Conservation (phyloP, 2,797 vertebrate genomes). For the Oryzias dopingdopingensis region DNA sequence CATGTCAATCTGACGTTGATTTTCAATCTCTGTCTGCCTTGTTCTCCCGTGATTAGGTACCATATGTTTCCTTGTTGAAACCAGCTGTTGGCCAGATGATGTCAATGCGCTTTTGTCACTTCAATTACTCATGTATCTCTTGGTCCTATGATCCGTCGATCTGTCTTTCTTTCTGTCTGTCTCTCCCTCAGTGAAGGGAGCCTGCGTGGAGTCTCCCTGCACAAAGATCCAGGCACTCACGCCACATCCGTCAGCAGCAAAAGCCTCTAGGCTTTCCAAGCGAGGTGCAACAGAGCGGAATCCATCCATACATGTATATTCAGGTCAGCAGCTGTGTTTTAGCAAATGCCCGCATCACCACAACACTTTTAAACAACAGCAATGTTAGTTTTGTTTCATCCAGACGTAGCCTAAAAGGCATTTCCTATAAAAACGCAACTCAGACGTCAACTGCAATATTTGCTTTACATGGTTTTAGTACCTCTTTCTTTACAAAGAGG, state of each 20-base stretch:
- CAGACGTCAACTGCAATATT: too few relatives aligned
- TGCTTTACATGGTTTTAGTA: too few relatives aligned
- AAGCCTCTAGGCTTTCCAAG: slow-evolving; percentile 44
- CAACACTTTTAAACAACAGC: slow-evolving; percentile 4
- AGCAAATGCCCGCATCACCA: slow-evolving; percentile 13
- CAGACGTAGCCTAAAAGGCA: too few relatives aligned
- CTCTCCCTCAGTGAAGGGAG: slow-evolving; percentile 7
- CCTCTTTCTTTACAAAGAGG: too few relatives aligned
- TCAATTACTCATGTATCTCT: slow-evolving; percentile 34
- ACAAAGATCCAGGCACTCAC: slow-evolving; percentile 6
- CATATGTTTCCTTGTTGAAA: slow-evolving; percentile 49
- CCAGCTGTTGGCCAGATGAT: slow-evolving; percentile 51
- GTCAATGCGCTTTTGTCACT: slow-evolving; percentile 49
- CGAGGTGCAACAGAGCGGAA: slow-evolving; percentile 46
- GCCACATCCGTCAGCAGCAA: slow-evolving; percentile 20
- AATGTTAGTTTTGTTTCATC: too few relatives aligned
- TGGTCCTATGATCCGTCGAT: slow-evolving; percentile 5
- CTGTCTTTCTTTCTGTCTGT: slow-evolving; percentile 7
- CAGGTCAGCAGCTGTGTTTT: slow-evolving; percentile 50
- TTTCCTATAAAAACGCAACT: too few relatives aligned
- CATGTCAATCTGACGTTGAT: slow-evolving; percentile 1
- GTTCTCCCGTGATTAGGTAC: slow-evolving; percentile 42
- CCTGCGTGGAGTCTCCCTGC: slow-evolving; percentile 15
- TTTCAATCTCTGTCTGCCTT: slow-evolving; percentile 24
- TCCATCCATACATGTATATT: slow-evolving; percentile 53